These are phyloP conservation scores for Echinops telfairi DNA, from an alignment of 2,113 vertebrate species.

Conservation along the genomic window DNA sequence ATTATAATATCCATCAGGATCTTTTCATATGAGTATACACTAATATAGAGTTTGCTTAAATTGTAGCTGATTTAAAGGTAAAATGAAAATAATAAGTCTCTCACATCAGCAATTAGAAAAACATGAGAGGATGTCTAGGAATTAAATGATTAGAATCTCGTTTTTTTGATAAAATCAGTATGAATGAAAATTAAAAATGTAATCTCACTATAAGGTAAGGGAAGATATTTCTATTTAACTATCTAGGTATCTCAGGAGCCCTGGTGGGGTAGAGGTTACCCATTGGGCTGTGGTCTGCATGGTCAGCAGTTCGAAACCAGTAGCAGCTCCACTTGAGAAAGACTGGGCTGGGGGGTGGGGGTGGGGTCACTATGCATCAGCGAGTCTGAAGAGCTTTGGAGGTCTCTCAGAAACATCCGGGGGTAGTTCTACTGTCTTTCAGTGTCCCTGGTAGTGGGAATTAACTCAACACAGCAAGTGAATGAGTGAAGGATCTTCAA, in stretches of 20 bases:
- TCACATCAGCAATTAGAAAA: background rate
- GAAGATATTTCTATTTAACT: conserved; percentile 39
- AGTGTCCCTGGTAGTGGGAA: too few species aligned
- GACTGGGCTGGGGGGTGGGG: too few species aligned
- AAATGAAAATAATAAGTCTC: conserved; percentile 35
- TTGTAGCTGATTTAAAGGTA: background rate
- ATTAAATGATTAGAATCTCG: background rate
- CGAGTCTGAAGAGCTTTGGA: too few species aligned
- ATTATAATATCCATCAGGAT: conserved; percentile 6
- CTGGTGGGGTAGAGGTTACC: too few species aligned
- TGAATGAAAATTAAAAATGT: background rate
- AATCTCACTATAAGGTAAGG: background rate
- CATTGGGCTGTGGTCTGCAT: too few species aligned
- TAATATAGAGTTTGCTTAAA: conserved; percentile 18
- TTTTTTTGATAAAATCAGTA: background rate
- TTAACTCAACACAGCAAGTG: too few species aligned
- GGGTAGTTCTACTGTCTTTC: too few species aligned
- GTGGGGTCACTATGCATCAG: too few species aligned
- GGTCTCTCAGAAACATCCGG: too few species aligned
- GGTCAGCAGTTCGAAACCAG: too few species aligned
- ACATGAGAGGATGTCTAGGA: background rate
- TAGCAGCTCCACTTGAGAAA: too few species aligned
- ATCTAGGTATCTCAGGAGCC: background rate
- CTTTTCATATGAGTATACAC: background rate
- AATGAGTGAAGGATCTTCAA: background rate